phyloP scores from a whole-genome alignment of 2,797 vertebrate species.

The Enteromius trimaculatus region DNA sequence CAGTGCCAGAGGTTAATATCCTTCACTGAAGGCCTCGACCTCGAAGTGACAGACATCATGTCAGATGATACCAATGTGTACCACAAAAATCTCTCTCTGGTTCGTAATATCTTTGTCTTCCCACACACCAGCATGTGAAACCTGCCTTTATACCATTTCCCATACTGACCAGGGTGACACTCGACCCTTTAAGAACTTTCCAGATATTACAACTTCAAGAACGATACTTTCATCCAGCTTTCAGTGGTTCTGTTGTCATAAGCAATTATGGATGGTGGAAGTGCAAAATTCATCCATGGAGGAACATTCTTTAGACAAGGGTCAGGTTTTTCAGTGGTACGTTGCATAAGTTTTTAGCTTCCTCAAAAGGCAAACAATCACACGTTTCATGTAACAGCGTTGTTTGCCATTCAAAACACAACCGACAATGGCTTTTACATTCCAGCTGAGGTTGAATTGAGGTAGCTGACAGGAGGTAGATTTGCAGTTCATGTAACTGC shows the following conservation, averaged over 20 bases:
- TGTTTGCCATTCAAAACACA: conserved; percentile 1
- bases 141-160: background rate
- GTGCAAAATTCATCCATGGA: conserved; percentile 16
- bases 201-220: background rate
- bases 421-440: background rate
- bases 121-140: background rate
- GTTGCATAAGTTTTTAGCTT: background rate
- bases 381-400: conserved; percentile 2
- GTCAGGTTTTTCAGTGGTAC: conserved; percentile 15
- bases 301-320: background rate
- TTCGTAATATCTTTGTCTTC: conserved; percentile 31
- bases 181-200: background rate
- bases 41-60: conserved; percentile 37
- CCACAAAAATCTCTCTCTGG: background rate
- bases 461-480: background rate
- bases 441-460: background rate
- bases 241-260: conserved; percentile 56
- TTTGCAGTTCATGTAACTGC: background rate
- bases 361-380: conserved; percentile 16
- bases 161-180: background rate
- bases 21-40: conserved; percentile 45
- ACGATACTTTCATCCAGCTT: conserved; percentile 48
- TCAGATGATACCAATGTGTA: conserved; percentile 40
- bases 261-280: background rate
- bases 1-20: conserved; percentile 56